Evolutionary conservation across 2,113 vertebrate species (phyloP).

Genomic region (Anoura caudifer): DNA sequence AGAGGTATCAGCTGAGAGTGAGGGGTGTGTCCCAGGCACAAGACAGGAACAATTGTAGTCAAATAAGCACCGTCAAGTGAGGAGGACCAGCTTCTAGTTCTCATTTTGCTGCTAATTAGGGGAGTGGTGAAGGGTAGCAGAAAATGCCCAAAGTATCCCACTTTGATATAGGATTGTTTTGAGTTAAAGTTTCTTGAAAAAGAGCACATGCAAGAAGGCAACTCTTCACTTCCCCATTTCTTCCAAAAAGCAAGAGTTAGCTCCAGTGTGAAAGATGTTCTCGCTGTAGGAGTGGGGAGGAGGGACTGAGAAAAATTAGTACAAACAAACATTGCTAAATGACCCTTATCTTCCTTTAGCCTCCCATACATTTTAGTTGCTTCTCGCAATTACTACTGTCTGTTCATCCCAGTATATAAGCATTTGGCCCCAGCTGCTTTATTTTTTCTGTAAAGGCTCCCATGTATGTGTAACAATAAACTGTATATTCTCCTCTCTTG

Average conservation of each 20-base stretch:
- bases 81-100: not conserved
- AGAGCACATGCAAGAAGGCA: not conserved
- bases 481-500: not conserved
- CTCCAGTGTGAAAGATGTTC: not conserved
- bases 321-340: not conserved
- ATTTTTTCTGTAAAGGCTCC: not conserved
- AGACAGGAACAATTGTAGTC: not conserved
- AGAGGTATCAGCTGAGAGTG: not conserved
- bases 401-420: not conserved
- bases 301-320: not conserved
- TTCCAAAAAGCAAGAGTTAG: not conserved
- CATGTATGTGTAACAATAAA: not conserved
- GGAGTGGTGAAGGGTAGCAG: not conserved
- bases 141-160: not conserved
- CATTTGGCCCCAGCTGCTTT: not conserved
- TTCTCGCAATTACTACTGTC: not conserved
- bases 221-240: not conserved
- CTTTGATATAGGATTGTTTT: not conserved
- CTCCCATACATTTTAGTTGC: not conserved
- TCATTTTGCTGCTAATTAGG: not conserved
- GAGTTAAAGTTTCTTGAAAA: not conserved
- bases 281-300: not conserved
- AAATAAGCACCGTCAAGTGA: not conserved
- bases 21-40: fast-evolving
- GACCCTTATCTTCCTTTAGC: not conserved